Evolutionary conservation across 1,140 invertebrate genomes (phyloP).

Genomic region (Oncopeltus fasciatus): DNA sequence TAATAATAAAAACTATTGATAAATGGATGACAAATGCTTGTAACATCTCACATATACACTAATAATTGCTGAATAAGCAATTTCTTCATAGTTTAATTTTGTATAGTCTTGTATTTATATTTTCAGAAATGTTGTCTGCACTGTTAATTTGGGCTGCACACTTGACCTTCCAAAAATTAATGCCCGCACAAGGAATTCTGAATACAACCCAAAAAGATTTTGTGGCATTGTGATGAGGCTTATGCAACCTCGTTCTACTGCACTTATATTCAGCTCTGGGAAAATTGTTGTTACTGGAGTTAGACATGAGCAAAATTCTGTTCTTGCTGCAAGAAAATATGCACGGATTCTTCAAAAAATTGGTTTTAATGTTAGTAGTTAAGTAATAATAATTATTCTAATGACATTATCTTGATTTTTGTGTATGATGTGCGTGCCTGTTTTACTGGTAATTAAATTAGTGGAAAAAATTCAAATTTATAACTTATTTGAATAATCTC

Average conservation of each 20-base stretch:
- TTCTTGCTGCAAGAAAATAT: constrained; percentile 90
- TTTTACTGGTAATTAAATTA: too few relatives aligned
- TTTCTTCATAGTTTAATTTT: too few relatives aligned
- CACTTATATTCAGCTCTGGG: constrained; percentile 92
- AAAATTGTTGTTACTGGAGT: constrained; percentile 98
- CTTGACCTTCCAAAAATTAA: constrained; percentile 84
- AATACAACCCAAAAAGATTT: constrained; percentile 97
- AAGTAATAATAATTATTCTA: too few relatives aligned
- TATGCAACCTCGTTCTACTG: constrained; percentile 88
- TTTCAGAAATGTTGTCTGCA: constrained; percentile 73
- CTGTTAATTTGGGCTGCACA: constrained; percentile 78
- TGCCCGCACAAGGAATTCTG: constrained; percentile 90
- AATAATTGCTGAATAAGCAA: too few relatives aligned
- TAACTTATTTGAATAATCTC: too few relatives aligned
- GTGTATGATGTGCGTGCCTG: too few relatives aligned
- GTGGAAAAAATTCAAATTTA: too few relatives aligned
- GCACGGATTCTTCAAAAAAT: constrained; percentile 96
- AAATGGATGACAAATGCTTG: too few relatives aligned
- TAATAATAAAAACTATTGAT: too few relatives aligned
- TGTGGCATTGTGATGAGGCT: constrained; percentile 98
- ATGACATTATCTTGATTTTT: too few relatives aligned
- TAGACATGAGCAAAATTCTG: constrained; percentile 86
- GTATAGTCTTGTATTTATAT: constrained; percentile 1
- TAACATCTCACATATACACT: too few relatives aligned
- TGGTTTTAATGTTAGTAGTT: constrained; percentile 63